Evolutionary conservation across 1,140 invertebrate genomes (phyloP), one percentile per base, ranked within the genome.

Genomic region (Lanistes nyassanus): DNA sequence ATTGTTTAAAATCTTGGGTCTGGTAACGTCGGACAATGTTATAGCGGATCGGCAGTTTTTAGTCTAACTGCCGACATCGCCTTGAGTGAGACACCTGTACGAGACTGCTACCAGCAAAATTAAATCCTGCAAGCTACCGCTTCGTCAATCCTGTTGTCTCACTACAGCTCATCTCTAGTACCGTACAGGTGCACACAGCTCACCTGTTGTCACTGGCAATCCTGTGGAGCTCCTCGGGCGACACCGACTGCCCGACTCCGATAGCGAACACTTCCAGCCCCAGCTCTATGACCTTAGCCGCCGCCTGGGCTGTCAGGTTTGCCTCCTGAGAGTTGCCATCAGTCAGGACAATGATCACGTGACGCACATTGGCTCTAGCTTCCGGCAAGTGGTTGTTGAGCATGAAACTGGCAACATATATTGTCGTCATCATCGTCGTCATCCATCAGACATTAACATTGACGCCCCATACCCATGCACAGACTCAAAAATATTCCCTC

Each of bases 241-340:
- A 70, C n/a, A 83, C 78, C 11, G 0, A 0, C 5, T 74, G 67
- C 16, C 81, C 80, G 16, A 83, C 75, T 0, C 81, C 81, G 58
- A 83, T 77, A 29, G 80, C 81, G 53, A 81, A 81, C 9, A 83
- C 74, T 26, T 79, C 69, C 21, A 82, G 67, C 0, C 74, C 74
- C 1, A 67, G 53, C 0, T 76, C 53, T 29, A 34, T 19, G 2
- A 77, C 75, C 21, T 39, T 21, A 1, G 39, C 21, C 0, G 81
- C 81, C 55, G 78, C 79, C 4, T 21, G 19, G 31, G 62, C 62
- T 0, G 80, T 80, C 53, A 58, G 37, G 9, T 65, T 62, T 0
- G 53, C 4, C 19, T 75, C 36, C 56, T 82, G 76, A 19, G 80
- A 82, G 53, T 80, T 75, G 0, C 80, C 80, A 68, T 82, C 80